Conservation (phyloP, 2,797 vertebrate species). For the Pogoniulus pusillus region DNA sequence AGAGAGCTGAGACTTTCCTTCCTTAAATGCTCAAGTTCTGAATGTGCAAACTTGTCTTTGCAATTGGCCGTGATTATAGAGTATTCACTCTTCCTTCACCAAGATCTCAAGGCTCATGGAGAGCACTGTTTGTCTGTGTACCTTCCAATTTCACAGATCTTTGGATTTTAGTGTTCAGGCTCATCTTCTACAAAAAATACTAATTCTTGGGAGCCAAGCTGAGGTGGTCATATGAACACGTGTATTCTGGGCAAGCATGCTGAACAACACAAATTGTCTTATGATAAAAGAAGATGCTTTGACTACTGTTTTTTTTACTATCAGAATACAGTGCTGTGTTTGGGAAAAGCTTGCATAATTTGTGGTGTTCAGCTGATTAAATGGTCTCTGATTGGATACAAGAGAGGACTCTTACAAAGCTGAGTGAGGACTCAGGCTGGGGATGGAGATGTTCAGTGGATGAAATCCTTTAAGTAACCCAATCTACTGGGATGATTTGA, state of each 20-base stretch:
- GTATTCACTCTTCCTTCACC: not conserved
- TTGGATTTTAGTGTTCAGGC: not conserved
- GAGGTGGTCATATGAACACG: not conserved
- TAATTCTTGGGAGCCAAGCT: fast-evolving
- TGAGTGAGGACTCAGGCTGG: not conserved
- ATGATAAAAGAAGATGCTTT: not conserved
- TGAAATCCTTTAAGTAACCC: not conserved
- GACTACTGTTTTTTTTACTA: not conserved
- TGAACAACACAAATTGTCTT: not conserved
- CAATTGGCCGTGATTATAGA: not conserved
- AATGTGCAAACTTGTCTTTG: not conserved
- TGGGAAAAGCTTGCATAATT: not conserved
- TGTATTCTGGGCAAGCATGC: not conserved
- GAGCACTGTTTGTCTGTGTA: not conserved
- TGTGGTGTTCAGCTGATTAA: not conserved
- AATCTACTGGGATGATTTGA: not conserved
- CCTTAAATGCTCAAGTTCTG: not conserved
- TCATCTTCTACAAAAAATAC: not conserved
- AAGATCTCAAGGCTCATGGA: not conserved
- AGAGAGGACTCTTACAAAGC: not conserved
- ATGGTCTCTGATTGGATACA: not conserved
- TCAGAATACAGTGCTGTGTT: not conserved
- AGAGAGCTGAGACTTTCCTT: not conserved
- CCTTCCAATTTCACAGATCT: not conserved
- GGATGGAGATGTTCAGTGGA: not conserved